A percentile compares a stretch with the other conserved stretches of the same genome.
phyloP scores from a whole-genome alignment of 1,140 invertebrate species.

The Neotoxoptera formosana region DNA sequence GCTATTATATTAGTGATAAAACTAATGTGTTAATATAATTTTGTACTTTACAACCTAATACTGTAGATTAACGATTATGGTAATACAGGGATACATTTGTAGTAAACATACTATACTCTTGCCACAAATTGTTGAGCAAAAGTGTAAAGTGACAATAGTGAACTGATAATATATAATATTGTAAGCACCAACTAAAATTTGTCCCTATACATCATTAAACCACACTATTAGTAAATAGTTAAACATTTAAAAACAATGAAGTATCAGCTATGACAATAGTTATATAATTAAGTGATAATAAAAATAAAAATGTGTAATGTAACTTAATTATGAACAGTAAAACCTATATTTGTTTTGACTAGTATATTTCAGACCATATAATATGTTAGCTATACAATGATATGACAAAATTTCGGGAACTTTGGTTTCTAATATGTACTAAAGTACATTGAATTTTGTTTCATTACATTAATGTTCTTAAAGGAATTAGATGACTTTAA shows the following conservation, averaged over 20 bases:
- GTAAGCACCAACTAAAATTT: slow-evolving; percentile 25
- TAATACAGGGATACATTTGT: not conserved
- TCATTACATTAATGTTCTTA: not conserved
- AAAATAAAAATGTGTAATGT: not conserved
- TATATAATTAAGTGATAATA: slow-evolving; percentile 1
- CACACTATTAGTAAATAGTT: not conserved
- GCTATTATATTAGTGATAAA: not conserved
- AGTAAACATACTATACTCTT: slow-evolving; percentile 20
- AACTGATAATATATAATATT: not conserved
- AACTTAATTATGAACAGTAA: not conserved
- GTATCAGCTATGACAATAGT: not conserved
- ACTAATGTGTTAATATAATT: slow-evolving; percentile 34
- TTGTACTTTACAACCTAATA: slow-evolving; percentile 39
- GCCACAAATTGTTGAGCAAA: slow-evolving; percentile 33
- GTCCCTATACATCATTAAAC: not conserved
- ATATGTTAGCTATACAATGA: slow-evolving; percentile 34
- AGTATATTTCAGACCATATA: slow-evolving; percentile 24
- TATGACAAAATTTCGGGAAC: slow-evolving; percentile 30
- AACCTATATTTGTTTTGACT: slow-evolving; percentile 8
- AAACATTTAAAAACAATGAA: slow-evolving; percentile 13
- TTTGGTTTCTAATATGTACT: not conserved
- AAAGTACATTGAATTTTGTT: slow-evolving; percentile 19
- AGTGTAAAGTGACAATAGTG: not conserved
- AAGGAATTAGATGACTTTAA: not conserved
- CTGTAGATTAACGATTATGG: not conserved